phyloP scores from a whole-genome alignment of 2,797 vertebrate genomes.

The Pantherophis vulpinus region DNA sequence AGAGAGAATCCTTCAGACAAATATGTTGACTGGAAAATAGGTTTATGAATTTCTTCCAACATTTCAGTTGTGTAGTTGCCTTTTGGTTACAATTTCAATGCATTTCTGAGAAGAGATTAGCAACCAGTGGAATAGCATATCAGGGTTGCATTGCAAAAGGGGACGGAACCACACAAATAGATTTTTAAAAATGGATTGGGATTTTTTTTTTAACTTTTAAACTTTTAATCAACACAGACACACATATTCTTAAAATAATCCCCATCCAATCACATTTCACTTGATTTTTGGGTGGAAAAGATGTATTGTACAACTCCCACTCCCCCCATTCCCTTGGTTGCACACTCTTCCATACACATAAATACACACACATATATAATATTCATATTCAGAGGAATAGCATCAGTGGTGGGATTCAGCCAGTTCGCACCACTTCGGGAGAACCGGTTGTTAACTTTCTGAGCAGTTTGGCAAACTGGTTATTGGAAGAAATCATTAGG shows the following conservation, averaged over 20 bases:
- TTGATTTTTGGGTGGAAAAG: not conserved
- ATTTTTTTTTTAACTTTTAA: not conserved
- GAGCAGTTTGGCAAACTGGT: too few species aligned
- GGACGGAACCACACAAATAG: not conserved
- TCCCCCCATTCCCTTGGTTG: not conserved
- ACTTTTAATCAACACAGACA: not conserved
- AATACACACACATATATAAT: not conserved
- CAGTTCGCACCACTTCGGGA: too few species aligned
- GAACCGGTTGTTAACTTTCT: too few species aligned
- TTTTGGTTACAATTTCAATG: not conserved
- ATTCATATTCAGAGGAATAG: not conserved
- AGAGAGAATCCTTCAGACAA: not conserved
- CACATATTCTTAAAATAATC: not conserved
- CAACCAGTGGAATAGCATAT: not conserved
- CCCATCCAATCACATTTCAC: not conserved
- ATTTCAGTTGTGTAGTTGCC: not conserved
- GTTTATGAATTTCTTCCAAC: not conserved
- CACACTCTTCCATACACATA: not conserved
- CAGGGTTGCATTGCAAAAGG: not conserved
- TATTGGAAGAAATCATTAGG: too few species aligned
- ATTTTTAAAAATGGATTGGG: not conserved
- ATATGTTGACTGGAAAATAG: not conserved
- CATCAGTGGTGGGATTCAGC: too few species aligned
- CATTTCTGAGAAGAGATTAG: not conserved
- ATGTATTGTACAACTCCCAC: not conserved